Evolutionary conservation across 2,888 invertebrate genomes (phyloP), one percentile per base, ranked within the genome.

Genomic region (Thyatira batis): DNA sequence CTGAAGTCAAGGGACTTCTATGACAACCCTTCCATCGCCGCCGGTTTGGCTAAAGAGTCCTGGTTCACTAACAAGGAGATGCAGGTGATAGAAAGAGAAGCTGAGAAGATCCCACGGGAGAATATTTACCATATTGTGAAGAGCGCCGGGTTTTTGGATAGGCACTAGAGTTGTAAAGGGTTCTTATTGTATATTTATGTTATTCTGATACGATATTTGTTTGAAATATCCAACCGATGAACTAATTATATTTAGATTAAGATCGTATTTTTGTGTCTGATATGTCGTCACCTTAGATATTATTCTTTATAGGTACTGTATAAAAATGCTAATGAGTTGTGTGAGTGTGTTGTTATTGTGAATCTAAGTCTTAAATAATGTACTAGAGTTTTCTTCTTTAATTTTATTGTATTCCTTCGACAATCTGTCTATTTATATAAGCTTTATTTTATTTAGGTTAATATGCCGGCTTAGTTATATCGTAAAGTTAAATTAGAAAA

Each of bases 1-100:
- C 85, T 93, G 50, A 95, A 95, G 76, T 89, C 94, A 21, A 93
- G 93, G 46, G 87, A 89, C 5, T 97, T 97, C 81, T 97, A 96
- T 80, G 96, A 95, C 70, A 95, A 97, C 84, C 96, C 96, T 0
- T 82, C 91, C 1, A 93, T 96, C 10, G 96, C 95, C 5, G 94
- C 94, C 5, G 95, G 94, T 0, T 88, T 97, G 9, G 96, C 97
- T 0, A 94, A 95, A 69, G 96, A 95, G 69, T 96, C 96, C 0
- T 96, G 96, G 95, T 94, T 96, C 64, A 93, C 94, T 0, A 93
- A 95, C 63, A 95, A 96, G 73, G 96, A 96, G 80, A 95, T 95
- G 93, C 95, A 95, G 58, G 96, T 97, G 0, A 92, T 94, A 45
- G 94, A 96, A 73, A 93, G 97, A 10, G 96, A 96, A 74, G 95